Conservation (phyloP, 2,113 vertebrate species). For the Myanophis thanlyinensis region DNA sequence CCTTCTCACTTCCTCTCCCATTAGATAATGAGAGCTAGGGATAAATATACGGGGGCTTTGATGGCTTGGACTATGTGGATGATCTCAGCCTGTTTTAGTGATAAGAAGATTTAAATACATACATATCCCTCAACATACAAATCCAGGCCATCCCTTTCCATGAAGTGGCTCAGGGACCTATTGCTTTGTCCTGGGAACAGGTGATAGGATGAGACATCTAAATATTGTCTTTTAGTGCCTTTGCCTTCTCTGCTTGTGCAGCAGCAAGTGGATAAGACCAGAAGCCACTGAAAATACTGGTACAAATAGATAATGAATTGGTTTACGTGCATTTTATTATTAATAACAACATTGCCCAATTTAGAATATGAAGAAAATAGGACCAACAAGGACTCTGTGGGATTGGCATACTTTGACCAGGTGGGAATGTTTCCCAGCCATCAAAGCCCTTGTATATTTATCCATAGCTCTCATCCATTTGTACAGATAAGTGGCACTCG, state of each 20-base stretch:
- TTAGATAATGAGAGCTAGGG: background rate
- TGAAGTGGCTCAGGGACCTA: background rate
- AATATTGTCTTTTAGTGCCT: background rate
- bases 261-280: background rate
- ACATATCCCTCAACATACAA: background rate
- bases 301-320: background rate
- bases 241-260: background rate
- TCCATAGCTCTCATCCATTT: too few relatives aligned
- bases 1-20: background rate
- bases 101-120: background rate
- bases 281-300: background rate
- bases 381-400: background rate
- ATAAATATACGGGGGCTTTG: background rate
- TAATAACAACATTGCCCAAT: background rate
- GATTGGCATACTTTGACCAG: background rate
- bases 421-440: background rate
- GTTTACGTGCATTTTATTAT: background rate
- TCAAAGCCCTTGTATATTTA: too few relatives aligned
- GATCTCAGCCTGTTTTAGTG: background rate
- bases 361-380: background rate
- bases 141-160: background rate
- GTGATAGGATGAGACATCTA: background rate
- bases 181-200: background rate
- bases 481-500: background rate
- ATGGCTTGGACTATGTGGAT: background rate